phyloP scores from a whole-genome alignment of 2,888 invertebrate genomes.

The Psylliodes chrysocephalus region DNA sequence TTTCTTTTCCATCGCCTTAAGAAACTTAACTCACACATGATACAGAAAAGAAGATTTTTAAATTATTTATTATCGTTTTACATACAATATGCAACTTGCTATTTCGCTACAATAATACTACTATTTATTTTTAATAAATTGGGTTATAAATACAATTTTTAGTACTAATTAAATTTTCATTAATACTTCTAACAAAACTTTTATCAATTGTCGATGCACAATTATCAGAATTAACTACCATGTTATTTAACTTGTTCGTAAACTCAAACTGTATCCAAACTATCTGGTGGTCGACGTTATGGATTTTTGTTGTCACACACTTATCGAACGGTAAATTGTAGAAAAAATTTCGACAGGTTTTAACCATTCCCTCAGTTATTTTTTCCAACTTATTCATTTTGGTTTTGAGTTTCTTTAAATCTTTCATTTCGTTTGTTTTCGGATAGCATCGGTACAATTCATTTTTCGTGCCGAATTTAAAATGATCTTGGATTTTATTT shows the following conservation, averaged over 20 bases:
- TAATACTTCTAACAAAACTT: background rate
- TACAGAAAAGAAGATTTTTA: too few relatives aligned
- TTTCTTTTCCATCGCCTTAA: too few relatives aligned
- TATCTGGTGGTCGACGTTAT: constrained; percentile 12
- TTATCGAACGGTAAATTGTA: background rate
- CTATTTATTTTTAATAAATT: background rate
- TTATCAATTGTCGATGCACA: constrained; percentile 2
- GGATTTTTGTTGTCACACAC: constrained; percentile 6
- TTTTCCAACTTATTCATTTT: background rate
- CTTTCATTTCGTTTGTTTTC: background rate
- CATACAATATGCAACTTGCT: too few relatives aligned
- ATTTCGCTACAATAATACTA: too few relatives aligned
- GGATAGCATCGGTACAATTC: constrained; percentile 9
- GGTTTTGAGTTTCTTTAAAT: background rate
- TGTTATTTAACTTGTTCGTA: background rate
- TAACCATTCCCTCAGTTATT: background rate
- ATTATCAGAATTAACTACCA: background rate
- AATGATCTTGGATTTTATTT: background rate
- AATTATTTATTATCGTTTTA: too few relatives aligned
- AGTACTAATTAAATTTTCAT: background rate
- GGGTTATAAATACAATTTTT: background rate
- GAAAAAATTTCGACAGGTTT: constrained; percentile 1
- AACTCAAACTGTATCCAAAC: constrained; percentile 8
- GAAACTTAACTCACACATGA: too few relatives aligned
- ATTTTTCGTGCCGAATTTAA: background rate